Evolutionary conservation across 2,888 invertebrate genomes (phyloP), one percentile per base, ranked within the genome.

Genomic region (Pocota personata): DNA sequence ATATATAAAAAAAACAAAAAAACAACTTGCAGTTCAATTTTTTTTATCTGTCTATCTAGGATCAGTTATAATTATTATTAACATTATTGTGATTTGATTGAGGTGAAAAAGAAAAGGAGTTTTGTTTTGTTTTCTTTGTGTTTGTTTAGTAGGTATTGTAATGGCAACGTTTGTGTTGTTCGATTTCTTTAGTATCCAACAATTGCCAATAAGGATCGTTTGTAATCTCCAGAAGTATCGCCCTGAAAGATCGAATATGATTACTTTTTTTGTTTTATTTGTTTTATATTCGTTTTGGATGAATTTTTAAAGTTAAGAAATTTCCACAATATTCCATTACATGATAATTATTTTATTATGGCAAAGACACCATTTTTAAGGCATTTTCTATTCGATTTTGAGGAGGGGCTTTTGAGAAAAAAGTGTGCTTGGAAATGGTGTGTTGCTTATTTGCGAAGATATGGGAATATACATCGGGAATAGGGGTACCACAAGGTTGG

Each of bases 141-240:
- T 79, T 40, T 60, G 35, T 75, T 75, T 43, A 24, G 37, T 62
- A 16, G 27, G 16, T 58, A 48, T 71, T 43, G n/a, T 77, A 76
- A 69, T 82, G 82, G 72, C 78, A 67, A 69, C 57, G 58, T 77
- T 83, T 66, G 58, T 71, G 57, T 82, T 67, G 40, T 73, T 80
- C 73, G 24, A 62, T 50, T 72, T 55, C 30, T 87, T 90, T 92
- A 92, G 90, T 88, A 90, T 91, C 92, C 96, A 93, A 97, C 95
- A 93, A 98, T 94, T 90, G 97, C 96, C 93, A 98, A 95, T 92
- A 98, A 95, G 91, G 97, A 95, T 94, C 96, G 96, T 94, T 96
- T 97, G 95, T 98, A 98, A 94, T 98, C 97, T 90, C 98, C 98
- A 91, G 97, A 97, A 88, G 97, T 97, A 94, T 98, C 98, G 91